phyloP scores from a whole-genome alignment of 1,140 invertebrate genomes.

The Halesus radiatus region DNA sequence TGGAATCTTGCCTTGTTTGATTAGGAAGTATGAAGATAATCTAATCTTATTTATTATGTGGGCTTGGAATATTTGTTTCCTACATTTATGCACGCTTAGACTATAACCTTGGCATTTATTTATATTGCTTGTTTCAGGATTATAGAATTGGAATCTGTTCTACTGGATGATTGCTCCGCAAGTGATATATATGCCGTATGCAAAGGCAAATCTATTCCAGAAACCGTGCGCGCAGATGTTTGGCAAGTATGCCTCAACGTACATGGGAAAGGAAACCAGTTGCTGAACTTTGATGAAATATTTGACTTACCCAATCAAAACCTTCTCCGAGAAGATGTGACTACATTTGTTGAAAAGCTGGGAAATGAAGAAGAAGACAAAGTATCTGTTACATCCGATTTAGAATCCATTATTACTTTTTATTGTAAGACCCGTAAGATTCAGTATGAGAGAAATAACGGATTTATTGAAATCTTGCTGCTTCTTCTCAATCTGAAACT shows the following conservation, averaged over 20 bases:
- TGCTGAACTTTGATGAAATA: slow-evolving; percentile 93
- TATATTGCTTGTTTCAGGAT: slow-evolving; percentile 75
- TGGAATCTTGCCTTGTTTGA: no score
- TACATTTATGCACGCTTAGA: no score
- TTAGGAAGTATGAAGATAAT: no score
- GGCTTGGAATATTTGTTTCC: no score
- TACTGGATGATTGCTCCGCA: slow-evolving; percentile 85
- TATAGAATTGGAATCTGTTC: slow-evolving; percentile 86
- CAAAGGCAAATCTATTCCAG: slow-evolving; percentile 81
- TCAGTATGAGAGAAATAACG: slow-evolving; percentile 85
- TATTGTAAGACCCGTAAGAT: slow-evolving; percentile 91
- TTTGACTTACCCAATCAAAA: slow-evolving; percentile 96
- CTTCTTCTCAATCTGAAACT: slow-evolving; percentile 92
- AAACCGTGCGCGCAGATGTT: slow-evolving; percentile 80
- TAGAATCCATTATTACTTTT: slow-evolving; percentile 96
- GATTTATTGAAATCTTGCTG: slow-evolving; percentile 93
- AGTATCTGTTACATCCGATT: slow-evolving; percentile 88
- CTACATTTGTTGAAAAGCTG: slow-evolving; percentile 88
- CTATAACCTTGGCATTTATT: no score
- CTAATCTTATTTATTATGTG: no score
- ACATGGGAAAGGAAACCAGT: slow-evolving; percentile 83
- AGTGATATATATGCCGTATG: slow-evolving; percentile 84
- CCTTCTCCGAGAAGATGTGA: slow-evolving; percentile 90
- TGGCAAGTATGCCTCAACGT: slow-evolving; percentile 92
- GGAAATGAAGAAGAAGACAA: slow-evolving; percentile 96